Evolutionary conservation across 2,888 invertebrate species (phyloP).

Genomic region (Andrena dorsata): DNA sequence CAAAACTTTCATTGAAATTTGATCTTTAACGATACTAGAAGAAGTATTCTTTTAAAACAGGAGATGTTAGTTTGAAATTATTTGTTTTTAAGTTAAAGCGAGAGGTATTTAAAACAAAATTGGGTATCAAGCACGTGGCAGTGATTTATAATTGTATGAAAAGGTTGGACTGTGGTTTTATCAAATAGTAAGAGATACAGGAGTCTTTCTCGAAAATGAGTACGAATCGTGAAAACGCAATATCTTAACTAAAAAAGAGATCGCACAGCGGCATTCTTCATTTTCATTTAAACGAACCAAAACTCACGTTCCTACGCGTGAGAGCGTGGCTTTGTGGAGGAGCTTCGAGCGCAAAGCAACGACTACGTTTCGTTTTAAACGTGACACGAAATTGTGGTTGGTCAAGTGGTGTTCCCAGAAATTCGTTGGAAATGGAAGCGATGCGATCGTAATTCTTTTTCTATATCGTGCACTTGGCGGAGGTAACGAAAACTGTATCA

Average conservation of each 20-base stretch:
- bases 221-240: neutral
- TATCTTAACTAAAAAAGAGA: neutral
- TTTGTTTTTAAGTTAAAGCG: neutral
- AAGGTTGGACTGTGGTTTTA: neutral
- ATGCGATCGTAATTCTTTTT: neutral
- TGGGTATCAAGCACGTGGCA: neutral
- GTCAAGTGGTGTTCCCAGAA: neutral
- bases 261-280: neutral
- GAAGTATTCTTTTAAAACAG: neutral
- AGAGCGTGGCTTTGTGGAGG: neutral
- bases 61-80: neutral
- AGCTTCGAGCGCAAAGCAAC: neutral
- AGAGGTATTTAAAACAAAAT: neutral
- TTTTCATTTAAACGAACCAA: neutral
- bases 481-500: neutral
- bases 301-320: neutral
- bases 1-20: neutral
- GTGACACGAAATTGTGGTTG: neutral
- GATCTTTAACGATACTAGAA: neutral
- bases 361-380: neutral
- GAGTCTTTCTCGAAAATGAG: neutral
- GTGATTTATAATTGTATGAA: neutral
- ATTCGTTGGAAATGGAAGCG: neutral
- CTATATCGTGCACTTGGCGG: neutral
- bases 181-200: neutral